Percentiles rank a stretch among this genome's conserved stretches.
Conservation (phyloP, 2,888 invertebrate species). For the Drosophila acutilabella region DNA sequence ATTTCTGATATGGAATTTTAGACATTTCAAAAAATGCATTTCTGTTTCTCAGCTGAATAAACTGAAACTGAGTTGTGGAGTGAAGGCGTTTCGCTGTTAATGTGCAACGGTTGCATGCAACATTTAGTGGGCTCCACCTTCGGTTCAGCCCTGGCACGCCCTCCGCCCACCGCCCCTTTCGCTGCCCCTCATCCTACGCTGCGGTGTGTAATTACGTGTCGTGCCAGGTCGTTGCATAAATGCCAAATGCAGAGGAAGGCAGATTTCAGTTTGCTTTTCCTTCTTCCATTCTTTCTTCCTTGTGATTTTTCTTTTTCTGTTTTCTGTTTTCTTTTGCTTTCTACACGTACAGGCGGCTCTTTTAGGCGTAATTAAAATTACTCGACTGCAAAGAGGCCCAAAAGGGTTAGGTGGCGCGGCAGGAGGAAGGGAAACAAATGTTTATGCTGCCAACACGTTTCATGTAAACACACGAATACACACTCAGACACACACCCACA, state of each 20-base stretch:
- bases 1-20: constrained; percentile 8
- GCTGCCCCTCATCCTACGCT: neutral
- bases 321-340: constrained; percentile 51
- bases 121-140: constrained; percentile 71
- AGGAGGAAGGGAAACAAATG: constrained; percentile 46
- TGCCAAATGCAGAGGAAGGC: constrained; percentile 45
- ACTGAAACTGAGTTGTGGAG: constrained; percentile 40
- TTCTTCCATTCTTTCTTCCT: constrained; percentile 36
- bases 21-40: constrained; percentile 48
- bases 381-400: constrained; percentile 59
- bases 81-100: constrained; percentile 59
- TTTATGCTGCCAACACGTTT: constrained; percentile 77
- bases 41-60: constrained; percentile 51
- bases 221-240: constrained; percentile 72
- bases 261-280: constrained; percentile 19
- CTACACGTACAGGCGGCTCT: constrained; percentile 71
- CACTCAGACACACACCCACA: neutral
- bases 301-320: constrained; percentile 19
- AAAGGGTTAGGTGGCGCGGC: neutral
- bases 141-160: constrained; percentile 24
- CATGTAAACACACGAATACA: constrained; percentile 60
- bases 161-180: neutral
- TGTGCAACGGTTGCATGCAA: constrained; percentile 74
- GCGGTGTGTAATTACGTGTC: constrained; percentile 60
- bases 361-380: constrained; percentile 82